These are phyloP conservation scores for Limnephilus marmoratus DNA, from an alignment of 2,888 invertebrate species.

Conservation along the genomic window DNA sequence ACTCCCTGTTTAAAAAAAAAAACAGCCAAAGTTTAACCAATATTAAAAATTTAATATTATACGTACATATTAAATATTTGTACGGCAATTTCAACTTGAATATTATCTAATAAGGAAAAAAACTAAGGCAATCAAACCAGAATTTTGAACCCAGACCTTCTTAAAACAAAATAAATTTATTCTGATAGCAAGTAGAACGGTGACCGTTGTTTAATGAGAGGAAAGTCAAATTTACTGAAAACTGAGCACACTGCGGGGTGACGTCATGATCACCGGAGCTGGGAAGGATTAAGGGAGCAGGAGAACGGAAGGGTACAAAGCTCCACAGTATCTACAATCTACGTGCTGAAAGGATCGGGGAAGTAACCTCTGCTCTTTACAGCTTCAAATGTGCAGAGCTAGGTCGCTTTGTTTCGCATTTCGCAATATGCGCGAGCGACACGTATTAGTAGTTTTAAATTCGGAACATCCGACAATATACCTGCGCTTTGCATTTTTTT, in stretches of 20 bases:
- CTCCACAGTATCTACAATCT: neutral
- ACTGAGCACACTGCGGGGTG: slow-evolving; percentile 39
- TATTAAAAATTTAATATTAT: neutral
- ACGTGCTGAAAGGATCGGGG: neutral
- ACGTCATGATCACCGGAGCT: slow-evolving; percentile 18
- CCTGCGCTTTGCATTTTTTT: neutral
- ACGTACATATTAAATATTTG: neutral
- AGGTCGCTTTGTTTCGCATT: neutral
- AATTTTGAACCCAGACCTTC: neutral
- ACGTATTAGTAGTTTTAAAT: neutral
- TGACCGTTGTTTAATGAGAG: slow-evolving; percentile 34
- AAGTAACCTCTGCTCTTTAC: neutral
- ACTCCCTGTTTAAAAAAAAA: too few species aligned
- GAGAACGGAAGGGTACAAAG: neutral
- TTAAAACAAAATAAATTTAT: slow-evolving; percentile 26
- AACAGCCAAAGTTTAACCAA: too few species aligned
- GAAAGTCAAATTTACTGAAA: slow-evolving; percentile 40
- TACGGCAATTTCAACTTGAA: neutral
- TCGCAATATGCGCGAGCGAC: neutral
- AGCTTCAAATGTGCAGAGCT: neutral
- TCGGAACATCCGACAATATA: neutral
- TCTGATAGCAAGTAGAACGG: slow-evolving; percentile 3
- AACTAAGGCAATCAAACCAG: neutral
- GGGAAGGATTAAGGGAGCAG: slow-evolving; percentile 5
- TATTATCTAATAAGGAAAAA: neutral